phyloP scores from a whole-genome alignment of 2,797 vertebrate species.

The Sebastes baramenuke region DNA sequence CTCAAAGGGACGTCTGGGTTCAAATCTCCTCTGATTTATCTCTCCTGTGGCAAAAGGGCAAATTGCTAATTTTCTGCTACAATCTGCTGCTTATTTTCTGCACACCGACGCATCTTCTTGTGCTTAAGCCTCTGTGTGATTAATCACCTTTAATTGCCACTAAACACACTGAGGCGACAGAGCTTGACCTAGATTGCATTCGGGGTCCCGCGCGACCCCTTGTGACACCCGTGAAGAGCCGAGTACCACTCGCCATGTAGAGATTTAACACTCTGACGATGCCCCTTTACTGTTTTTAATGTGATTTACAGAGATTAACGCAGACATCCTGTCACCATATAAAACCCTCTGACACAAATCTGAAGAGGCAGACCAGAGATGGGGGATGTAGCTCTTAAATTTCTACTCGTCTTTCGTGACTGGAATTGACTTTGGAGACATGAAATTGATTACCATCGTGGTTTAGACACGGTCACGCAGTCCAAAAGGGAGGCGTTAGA shows the following conservation, averaged over 20 bases:
- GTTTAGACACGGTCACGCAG: slow-evolving; percentile 30
- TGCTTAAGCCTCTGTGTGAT: slow-evolving; percentile 21
- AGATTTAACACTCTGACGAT: slow-evolving; percentile 11
- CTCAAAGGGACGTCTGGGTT: slow-evolving; percentile 6
- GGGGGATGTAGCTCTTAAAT: background rate
- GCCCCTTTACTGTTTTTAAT: slow-evolving; percentile 27
- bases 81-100: slow-evolving; percentile 24
- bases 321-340: slow-evolving; percentile 24
- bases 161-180: slow-evolving; percentile 29
- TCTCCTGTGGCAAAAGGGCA: background rate
- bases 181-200: slow-evolving; percentile 44
- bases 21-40: slow-evolving; percentile 36
- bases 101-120: slow-evolving; percentile 1
- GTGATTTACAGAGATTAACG: slow-evolving; percentile 52
- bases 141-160: slow-evolving; percentile 55
- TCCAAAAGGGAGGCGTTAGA: background rate
- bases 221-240: slow-evolving; percentile 14
- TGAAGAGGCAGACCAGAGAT: slow-evolving; percentile 14
- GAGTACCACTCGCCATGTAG: background rate
- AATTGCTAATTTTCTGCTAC: slow-evolving; percentile 27
- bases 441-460: slow-evolving; percentile 38
- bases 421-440: slow-evolving; percentile 43
- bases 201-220: slow-evolving; percentile 13
- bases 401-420: slow-evolving; percentile 12
- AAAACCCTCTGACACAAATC: slow-evolving; percentile 38